Base-by-base conservation (phyloP, 2,888 invertebrate species). In the Xanthia icteritia region DNA sequence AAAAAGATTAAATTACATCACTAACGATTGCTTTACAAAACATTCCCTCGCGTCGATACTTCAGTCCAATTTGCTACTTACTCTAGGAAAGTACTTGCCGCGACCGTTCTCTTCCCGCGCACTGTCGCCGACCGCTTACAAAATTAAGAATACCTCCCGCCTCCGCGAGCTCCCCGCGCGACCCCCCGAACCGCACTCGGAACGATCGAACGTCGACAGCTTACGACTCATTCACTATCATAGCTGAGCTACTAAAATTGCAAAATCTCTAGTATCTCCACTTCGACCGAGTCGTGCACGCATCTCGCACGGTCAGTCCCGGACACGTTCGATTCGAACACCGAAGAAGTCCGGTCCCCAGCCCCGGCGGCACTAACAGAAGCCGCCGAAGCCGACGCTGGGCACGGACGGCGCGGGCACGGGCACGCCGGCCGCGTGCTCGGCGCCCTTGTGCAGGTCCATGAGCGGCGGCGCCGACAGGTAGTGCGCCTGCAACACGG, bases 301-400 rank as follows among this genome's bases (percentile, higher is more conserved):
- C 63, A 1, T 15, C 27, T 42, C 71, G 8, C 79, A 15, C 1
- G 66, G 45, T 17, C 77, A 56, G 20, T 13, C 11, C 20, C 36
- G 48, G 54, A 36, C 54, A 15, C 17, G 13, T 17, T 5, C 36
- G 9, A 54, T 17, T 27, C 3, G 15, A 20, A 27, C 45, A 13
- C n/a, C n/a, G n/a, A n/a, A n/a, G n/a, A n/a, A n/a, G n/a, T n/a
- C n/a, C n/a, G n/a, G n/a, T n/a, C n/a, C n/a, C n/a, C 58, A 20
- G 54, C 54, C 58, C 36, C 4, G 9, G 31, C 31, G 31, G 31
- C 31, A 31, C 31, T 31, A 97, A 92, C 97, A 97, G 94, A 96
- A 97, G 85, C 96, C 95, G 86, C 96, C 95, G 94, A 97, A 97
- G 92, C 96, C 96, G 84, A 96, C 96, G 86, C 95, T 94, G 79